Conservation (phyloP, 2,113 vertebrate genomes). For the Phyllostomus discolor region DNA sequence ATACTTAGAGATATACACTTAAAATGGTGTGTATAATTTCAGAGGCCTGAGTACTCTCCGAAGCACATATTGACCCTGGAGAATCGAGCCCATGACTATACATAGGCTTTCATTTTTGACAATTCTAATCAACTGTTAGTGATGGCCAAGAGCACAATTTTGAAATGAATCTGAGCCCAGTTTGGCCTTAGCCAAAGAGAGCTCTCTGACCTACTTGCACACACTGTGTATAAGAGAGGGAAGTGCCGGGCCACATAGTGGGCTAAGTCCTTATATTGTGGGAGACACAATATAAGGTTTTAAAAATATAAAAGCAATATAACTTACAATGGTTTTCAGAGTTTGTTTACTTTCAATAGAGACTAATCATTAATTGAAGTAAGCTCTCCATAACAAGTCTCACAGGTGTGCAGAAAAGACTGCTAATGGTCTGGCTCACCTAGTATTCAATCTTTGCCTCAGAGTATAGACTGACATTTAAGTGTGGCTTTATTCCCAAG, state of each 20-base stretch:
- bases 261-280: background rate
- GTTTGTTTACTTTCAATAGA: background rate
- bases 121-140: background rate
- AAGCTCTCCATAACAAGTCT: background rate
- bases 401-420: background rate
- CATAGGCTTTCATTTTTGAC: background rate
- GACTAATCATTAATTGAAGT: background rate
- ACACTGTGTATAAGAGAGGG: rapidly evolving
- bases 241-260: background rate
- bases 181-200: background rate
- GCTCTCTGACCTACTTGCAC: background rate
- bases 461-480: background rate
- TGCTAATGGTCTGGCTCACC: rapidly evolving
- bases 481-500: background rate
- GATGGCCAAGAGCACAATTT: background rate
- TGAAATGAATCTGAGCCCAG: background rate
- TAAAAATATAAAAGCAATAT: background rate
- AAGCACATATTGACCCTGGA: background rate
- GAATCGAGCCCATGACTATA: background rate
- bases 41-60: background rate
- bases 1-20: background rate
- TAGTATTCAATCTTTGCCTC: background rate
- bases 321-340: background rate
- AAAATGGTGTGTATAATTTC: background rate
- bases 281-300: background rate